Evolutionary conservation across 2,888 invertebrate genomes (phyloP).

Genomic region (Eupelmus urozonus): DNA sequence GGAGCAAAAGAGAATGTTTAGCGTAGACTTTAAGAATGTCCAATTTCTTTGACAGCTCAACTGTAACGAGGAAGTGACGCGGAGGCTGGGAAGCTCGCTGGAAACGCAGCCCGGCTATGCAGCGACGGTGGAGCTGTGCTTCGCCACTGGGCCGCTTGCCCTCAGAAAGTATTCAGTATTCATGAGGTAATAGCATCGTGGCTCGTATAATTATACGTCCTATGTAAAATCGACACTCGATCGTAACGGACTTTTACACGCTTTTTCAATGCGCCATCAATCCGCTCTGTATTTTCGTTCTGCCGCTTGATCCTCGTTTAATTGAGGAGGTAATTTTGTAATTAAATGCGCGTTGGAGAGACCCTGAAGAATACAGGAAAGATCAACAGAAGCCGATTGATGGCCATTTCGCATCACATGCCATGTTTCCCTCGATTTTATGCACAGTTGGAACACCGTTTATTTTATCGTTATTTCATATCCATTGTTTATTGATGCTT

Average conservation of each 20-base stretch:
- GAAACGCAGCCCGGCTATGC: constrained; percentile 85
- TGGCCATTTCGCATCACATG: neutral
- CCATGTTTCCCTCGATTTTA: neutral
- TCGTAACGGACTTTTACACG: neutral
- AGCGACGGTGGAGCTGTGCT: constrained; percentile 89
- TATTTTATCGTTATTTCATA: neutral
- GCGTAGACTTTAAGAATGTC: too few relatives aligned
- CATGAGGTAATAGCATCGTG: constrained; percentile 79
- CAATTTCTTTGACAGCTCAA: too few relatives aligned
- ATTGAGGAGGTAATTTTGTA: too few relatives aligned
- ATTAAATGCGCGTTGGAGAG: too few relatives aligned
- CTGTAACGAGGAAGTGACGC: constrained; percentile 84
- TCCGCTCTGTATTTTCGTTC: neutral
- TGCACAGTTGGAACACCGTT: constrained; percentile 4
- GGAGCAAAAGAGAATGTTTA: neutral
- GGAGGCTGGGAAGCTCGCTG: constrained; percentile 78
- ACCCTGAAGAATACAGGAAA: too few relatives aligned
- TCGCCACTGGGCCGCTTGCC: constrained; percentile 85
- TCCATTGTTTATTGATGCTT: too few relatives aligned
- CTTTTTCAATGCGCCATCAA: neutral
- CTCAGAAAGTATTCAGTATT: constrained; percentile 81
- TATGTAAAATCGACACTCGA: too few relatives aligned
- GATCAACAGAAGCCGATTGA: neutral
- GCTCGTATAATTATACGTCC: neutral
- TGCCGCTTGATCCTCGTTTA: too few relatives aligned